Percentiles rank a stretch among this genome's conserved stretches.
phyloP scores from a whole-genome alignment of 2,797 vertebrate genomes.

The Aplochiton taeniatus region DNA sequence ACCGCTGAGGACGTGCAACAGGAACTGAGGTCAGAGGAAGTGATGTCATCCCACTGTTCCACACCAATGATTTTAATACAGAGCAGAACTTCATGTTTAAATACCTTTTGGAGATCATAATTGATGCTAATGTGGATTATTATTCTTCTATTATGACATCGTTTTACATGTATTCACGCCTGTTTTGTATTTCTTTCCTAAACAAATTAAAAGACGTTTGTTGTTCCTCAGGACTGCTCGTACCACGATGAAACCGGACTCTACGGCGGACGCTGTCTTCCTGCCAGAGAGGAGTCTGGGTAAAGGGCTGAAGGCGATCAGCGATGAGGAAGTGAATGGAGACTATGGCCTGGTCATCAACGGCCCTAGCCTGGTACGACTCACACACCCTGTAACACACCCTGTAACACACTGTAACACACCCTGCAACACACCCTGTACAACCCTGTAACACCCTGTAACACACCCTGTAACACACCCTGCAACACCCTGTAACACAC shows the following conservation, averaged over 20 bases:
- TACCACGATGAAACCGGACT: slow-evolving; percentile 80
- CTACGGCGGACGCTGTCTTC: slow-evolving; percentile 51
- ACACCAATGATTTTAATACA: no score
- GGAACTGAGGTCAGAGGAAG: slow-evolving; percentile 83
- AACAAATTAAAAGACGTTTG: background rate
- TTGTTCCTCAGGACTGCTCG: slow-evolving; percentile 75
- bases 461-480: no score
- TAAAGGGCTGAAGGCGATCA: slow-evolving; percentile 53
- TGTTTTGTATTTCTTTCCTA: no score
- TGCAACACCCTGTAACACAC: background rate
- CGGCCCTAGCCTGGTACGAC: slow-evolving; percentile 89
- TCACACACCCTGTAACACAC: background rate
- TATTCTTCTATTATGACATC: no score
- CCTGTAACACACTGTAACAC: background rate
- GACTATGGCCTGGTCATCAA: slow-evolving; percentile 90
- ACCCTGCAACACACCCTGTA: no score
- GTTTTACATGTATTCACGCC: no score
- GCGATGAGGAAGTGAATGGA: slow-evolving; percentile 77
- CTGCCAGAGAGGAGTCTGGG: slow-evolving; percentile 47
- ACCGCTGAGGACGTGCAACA: slow-evolving; percentile 74
- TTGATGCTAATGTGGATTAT: no score
- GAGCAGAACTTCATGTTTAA: no score
- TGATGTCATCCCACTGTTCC: background rate
- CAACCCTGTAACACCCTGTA: no score
- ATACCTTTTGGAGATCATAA: no score